phyloP scores from a whole-genome alignment of 1,140 invertebrate species.

The Bathynomus jamesi region DNA sequence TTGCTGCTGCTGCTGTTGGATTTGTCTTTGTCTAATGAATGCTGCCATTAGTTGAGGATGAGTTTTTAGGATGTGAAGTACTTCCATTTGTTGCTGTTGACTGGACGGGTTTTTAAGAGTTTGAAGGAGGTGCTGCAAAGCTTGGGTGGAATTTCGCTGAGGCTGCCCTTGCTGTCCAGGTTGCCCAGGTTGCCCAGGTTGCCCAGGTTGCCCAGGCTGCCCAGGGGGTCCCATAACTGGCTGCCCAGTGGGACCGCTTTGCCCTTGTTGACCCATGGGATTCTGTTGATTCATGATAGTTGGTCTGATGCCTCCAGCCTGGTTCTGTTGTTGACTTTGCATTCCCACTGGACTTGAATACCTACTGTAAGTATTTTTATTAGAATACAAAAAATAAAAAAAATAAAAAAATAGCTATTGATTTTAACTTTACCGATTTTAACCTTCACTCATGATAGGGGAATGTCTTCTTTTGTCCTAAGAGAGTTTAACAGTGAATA shows the following conservation, averaged over 20 bases:
- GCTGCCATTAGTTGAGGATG: conserved; percentile 95
- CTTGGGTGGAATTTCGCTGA: conserved; percentile 58
- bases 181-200: conserved; percentile 41
- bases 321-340: conserved; percentile 22
- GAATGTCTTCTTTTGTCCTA: neutral
- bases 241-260: conserved; percentile 42
- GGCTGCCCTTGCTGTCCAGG: conserved; percentile 25
- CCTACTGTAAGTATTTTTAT: conserved; percentile 2
- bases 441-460: neutral
- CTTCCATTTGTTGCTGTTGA: conserved; percentile 85
- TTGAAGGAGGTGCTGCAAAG: conserved; percentile 79
- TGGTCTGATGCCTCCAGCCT: conserved; percentile 31
- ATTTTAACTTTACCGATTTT: neutral
- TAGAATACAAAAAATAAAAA: neutral
- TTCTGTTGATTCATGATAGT: conserved; percentile 29
- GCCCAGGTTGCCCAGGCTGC: conserved; percentile 24
- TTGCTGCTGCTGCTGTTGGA: conserved; percentile 41
- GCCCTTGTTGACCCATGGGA: conserved; percentile 16
- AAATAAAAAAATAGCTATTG: neutral
- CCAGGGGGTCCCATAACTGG: conserved; percentile 44
- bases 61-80: conserved; percentile 82
- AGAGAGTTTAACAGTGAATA: neutral
- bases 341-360: conserved; percentile 26
- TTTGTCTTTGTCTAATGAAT: conserved; percentile 85
- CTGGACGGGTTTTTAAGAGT: conserved; percentile 78